Percentiles rank a stretch among this genome's conserved stretches.
These are phyloP conservation scores for Lypha dubia DNA, from an alignment of 2,888 invertebrate species.

Conservation along the genomic window DNA sequence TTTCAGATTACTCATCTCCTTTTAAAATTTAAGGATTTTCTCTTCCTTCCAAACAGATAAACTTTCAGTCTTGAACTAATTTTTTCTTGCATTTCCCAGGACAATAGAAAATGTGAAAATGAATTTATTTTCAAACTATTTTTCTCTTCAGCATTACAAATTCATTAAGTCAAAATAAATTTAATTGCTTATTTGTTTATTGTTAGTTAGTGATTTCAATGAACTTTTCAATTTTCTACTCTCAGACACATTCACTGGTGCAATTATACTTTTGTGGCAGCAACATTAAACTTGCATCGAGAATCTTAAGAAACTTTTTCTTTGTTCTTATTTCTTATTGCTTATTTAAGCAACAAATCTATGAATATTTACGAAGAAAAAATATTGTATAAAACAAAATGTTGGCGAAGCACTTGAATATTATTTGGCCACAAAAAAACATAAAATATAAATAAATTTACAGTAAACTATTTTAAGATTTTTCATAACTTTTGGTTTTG, in stretches of 20 bases:
- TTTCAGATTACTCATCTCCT: neutral
- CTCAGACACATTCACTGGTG: neutral
- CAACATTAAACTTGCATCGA: conserved; percentile 24
- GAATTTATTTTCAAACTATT: neutral
- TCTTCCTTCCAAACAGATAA: neutral
- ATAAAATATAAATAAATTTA: conserved; percentile 12
- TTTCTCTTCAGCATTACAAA: neutral
- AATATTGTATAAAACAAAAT: neutral
- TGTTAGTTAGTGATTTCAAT: conserved; percentile 51
- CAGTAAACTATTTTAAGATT: conserved; percentile 6
- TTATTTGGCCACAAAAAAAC: neutral
- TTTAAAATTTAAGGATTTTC: neutral
- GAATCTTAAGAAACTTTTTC: conserved; percentile 36
- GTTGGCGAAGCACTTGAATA: neutral
- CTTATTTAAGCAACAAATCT: conserved; percentile 39
- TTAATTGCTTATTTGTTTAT: conserved; percentile 50
- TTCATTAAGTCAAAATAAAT: conserved; percentile 14
- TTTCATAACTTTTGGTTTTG: conserved; percentile 20
- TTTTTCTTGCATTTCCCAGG: neutral
- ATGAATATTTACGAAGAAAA: conserved; percentile 38
- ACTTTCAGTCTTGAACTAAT: conserved; percentile 26
- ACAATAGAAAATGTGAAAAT: no score
- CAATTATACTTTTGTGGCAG: conserved; percentile 17
- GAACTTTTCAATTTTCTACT: conserved; percentile 41
- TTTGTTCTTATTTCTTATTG: conserved; percentile 28